These are phyloP conservation scores for Copidosoma floridanum DNA, from an alignment of 1,140 invertebrate genomes.

Conservation along the genomic window DNA sequence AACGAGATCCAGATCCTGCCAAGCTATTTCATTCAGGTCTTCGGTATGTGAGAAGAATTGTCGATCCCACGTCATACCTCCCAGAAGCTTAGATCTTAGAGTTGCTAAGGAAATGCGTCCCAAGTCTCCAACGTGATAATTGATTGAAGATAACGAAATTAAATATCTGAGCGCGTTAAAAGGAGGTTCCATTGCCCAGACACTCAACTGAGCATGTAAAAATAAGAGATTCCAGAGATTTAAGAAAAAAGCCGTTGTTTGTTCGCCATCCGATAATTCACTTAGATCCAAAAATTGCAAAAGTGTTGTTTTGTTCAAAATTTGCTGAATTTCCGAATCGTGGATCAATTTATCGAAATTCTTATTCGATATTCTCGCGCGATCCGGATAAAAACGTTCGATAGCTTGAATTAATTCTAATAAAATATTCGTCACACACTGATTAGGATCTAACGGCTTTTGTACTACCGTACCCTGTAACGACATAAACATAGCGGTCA, in stretches of 20 bases:
- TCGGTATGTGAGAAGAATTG: slow-evolving; percentile 37
- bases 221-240: slow-evolving; percentile 51
- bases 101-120: slow-evolving; percentile 46
- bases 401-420: slow-evolving; percentile 35
- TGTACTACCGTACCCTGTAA: slow-evolving; percentile 19
- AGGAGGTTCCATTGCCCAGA: slow-evolving; percentile 37
- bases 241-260: slow-evolving; percentile 48
- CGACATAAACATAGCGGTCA: background rate
- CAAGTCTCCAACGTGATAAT: slow-evolving; percentile 49
- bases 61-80: slow-evolving; percentile 27
- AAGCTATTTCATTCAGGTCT: slow-evolving; percentile 46
- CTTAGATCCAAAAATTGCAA: slow-evolving; percentile 43
- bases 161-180: slow-evolving; percentile 34
- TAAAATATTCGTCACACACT: slow-evolving; percentile 43
- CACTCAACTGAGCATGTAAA: slow-evolving; percentile 36
- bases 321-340: slow-evolving; percentile 28
- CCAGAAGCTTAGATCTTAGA: slow-evolving; percentile 43
- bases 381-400: slow-evolving; percentile 13
- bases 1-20: slow-evolving; percentile 47
- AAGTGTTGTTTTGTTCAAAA: slow-evolving; percentile 40
- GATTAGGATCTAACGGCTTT: slow-evolving; percentile 37
- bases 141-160: slow-evolving; percentile 40
- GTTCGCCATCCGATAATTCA: slow-evolving; percentile 45
- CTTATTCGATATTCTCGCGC: slow-evolving; percentile 22
- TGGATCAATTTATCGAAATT: slow-evolving; percentile 29